Evolutionary conservation across 2,888 invertebrate genomes (phyloP).

Genomic region (Ctenicera cuprea): DNA sequence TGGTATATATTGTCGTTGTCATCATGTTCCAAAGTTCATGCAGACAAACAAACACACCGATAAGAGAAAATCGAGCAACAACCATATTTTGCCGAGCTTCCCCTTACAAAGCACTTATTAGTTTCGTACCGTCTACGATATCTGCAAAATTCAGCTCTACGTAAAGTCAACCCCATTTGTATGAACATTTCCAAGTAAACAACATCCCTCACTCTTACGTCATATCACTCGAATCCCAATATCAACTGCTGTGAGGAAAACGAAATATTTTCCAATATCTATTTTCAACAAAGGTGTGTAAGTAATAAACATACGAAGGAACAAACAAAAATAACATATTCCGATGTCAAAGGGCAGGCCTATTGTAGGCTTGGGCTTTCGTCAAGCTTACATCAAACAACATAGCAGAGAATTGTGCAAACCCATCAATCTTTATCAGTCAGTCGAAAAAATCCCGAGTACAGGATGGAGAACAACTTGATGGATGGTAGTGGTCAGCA

Average conservation of each 20-base stretch:
- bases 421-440: conserved; percentile 52
- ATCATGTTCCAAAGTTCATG: too few relatives aligned
- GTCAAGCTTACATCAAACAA: conserved; percentile 41
- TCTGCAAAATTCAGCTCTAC: too few relatives aligned
- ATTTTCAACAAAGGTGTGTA: not conserved
- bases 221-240: not conserved
- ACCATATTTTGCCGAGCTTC: too few relatives aligned
- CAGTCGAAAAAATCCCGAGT: conserved; percentile 37
- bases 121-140: too few relatives aligned
- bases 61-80: too few relatives aligned
- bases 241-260: not conserved
- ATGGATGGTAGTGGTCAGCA: conserved; percentile 49
- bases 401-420: conserved; percentile 38
- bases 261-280: not conserved
- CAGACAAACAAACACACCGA: too few relatives aligned
- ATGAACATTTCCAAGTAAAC: too few relatives aligned
- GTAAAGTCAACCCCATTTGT: too few relatives aligned
- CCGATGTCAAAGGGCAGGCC: conserved; percentile 14
- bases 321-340: conserved; percentile 25
- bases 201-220: not conserved
- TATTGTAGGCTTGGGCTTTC: conserved; percentile 33
- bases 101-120: too few relatives aligned
- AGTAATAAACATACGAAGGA: not conserved
- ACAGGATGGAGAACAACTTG: conserved; percentile 44
- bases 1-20: too few relatives aligned